Evolutionary conservation across 2,113 vertebrate genomes (phyloP).

Genomic region (Neodontobutis hainanensis): DNA sequence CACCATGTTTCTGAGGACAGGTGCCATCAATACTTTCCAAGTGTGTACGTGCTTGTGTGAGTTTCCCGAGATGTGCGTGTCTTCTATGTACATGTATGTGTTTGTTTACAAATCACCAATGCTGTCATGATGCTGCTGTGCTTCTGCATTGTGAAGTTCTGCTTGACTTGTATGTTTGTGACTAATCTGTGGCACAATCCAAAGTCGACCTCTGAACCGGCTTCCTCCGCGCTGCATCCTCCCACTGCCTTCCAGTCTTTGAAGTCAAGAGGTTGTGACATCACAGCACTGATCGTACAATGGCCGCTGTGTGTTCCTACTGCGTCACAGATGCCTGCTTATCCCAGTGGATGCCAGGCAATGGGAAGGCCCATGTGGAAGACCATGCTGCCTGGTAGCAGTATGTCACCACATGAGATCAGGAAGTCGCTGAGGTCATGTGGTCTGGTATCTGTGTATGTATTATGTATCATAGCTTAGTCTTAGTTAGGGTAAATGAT

Average conservation of each 20-base stretch:
- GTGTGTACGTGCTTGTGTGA: constrained; percentile 16
- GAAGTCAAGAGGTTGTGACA: constrained; percentile 71
- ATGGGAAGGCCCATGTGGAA: constrained; percentile 63
- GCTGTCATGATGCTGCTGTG: neutral
- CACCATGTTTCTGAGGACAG: constrained; percentile 52
- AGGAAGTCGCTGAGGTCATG: constrained; percentile 54
- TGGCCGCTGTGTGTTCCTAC: constrained; percentile 66
- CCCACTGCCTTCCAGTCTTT: constrained; percentile 71
- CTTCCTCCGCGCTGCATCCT: constrained; percentile 63
- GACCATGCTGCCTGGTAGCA: constrained; percentile 57
- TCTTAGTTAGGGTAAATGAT: constrained; percentile 8
- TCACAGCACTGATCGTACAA: constrained; percentile 72
- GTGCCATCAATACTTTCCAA: constrained; percentile 46
- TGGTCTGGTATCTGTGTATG: constrained; percentile 10
- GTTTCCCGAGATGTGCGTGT: constrained; percentile 2
- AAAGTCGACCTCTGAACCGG: constrained; percentile 54
- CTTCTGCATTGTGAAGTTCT: too few relatives aligned
- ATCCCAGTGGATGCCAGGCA: constrained; percentile 68
- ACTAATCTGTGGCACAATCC: constrained; percentile 60
- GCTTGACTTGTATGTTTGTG: constrained; percentile 28
- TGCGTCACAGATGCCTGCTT: constrained; percentile 67
- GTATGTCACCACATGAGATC: constrained; percentile 62
- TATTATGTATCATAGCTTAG: constrained; percentile 20
- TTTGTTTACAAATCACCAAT: constrained; percentile 3
- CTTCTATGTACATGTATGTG: constrained; percentile 1